Evolutionary conservation across 2,888 invertebrate genomes (phyloP).

Genomic region (Lasioglossum malachurum): DNA sequence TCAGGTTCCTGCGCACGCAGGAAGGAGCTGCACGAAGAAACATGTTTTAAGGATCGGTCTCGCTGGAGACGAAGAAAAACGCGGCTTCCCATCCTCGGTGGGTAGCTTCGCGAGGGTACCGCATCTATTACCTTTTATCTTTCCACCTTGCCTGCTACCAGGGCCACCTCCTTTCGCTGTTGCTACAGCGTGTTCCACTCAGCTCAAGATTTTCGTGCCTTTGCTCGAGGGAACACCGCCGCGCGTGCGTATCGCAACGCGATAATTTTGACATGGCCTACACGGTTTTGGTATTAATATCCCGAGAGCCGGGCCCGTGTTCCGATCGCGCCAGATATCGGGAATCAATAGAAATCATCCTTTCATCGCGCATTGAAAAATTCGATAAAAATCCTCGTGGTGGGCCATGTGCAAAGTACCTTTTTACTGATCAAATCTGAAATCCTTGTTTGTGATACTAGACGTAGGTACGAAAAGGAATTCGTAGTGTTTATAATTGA

Average conservation of each 20-base stretch:
- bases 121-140: constrained; percentile 81
- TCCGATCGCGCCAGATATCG: constrained; percentile 8
- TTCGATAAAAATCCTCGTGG: background rate
- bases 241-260: constrained; percentile 27
- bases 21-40: constrained; percentile 10
- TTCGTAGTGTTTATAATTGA: background rate
- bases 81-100: constrained; percentile 53
- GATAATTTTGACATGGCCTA: constrained; percentile 52
- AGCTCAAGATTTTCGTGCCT: constrained; percentile 37
- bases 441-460: background rate
- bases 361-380: background rate
- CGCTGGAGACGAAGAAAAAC: constrained; percentile 53
- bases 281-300: constrained; percentile 56
- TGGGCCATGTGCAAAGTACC: background rate
- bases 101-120: constrained; percentile 72
- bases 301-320: constrained; percentile 34
- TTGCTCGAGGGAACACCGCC: constrained; percentile 16
- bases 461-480: too few species aligned
- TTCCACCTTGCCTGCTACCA: constrained; percentile 74
- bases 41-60: constrained; percentile 32
- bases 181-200: constrained; percentile 62
- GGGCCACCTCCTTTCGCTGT: constrained; percentile 64
- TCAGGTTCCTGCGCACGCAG: constrained; percentile 12
- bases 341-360: constrained; percentile 13
- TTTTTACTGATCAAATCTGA: background rate